phyloP scores from a whole-genome alignment of 1,140 invertebrate genomes.

The Arion vulgaris region DNA sequence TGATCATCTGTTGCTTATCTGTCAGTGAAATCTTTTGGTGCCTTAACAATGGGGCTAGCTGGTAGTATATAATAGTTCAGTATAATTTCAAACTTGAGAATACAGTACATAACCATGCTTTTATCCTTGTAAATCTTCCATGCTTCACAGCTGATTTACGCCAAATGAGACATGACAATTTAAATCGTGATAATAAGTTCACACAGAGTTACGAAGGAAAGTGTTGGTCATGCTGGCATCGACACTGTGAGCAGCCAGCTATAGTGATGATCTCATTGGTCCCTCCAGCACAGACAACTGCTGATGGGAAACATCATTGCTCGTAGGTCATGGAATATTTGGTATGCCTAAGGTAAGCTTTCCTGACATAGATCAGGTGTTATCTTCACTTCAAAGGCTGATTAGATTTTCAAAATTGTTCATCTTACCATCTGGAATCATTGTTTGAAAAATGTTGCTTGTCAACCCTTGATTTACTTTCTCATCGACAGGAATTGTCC shows the following conservation, averaged over 20 bases:
- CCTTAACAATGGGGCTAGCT: too few relatives aligned
- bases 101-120: neutral
- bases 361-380: neutral
- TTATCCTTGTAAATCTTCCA: neutral
- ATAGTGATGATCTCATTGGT: conserved; percentile 54
- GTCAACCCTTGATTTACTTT: too few relatives aligned
- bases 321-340: conserved; percentile 72
- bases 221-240: conserved; percentile 40
- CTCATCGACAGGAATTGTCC: too few relatives aligned
- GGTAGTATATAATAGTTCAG: too few relatives aligned
- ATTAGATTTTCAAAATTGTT: too few relatives aligned
- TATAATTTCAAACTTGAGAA: neutral
- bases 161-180: conserved; percentile 43
- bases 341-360: conserved; percentile 66
- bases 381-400: too few relatives aligned
- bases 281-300: conserved; percentile 56
- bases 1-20: too few relatives aligned
- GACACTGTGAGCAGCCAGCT: conserved; percentile 27
- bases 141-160: conserved; percentile 60
- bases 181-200: conserved; percentile 28
- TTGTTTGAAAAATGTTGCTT: too few relatives aligned
- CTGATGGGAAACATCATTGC: conserved; percentile 63
- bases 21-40: too few relatives aligned
- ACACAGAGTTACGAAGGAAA: conserved; percentile 36
- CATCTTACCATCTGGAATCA: too few relatives aligned